Evolutionary conservation across 2,888 invertebrate genomes (phyloP), one percentile per base, ranked within the genome.

Genomic region (Aplocera efformata): DNA sequence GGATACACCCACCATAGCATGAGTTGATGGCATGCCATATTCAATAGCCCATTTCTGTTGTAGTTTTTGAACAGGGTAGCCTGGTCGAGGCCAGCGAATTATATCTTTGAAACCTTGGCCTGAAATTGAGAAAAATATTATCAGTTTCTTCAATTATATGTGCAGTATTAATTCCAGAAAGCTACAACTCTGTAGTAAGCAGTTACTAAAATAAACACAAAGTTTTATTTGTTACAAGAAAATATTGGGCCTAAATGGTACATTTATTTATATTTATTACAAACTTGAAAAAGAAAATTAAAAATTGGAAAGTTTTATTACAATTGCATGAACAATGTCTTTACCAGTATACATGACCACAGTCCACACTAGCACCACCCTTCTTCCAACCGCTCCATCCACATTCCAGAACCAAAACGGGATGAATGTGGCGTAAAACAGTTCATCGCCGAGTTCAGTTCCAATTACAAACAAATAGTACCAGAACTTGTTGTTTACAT

Each of bases 381-480:
- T 89, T 56, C 97, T 88, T 7, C 95, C 95, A 1, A 97, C 94
- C 17, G 93, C 94, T 10, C 94, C 94, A 80, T 97, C 97, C 42
- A 97, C 90, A 78, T 97, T 98, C 97, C 97, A 98, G 69, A 96
- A 94, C 94, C 96, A 96, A 76, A 96, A 96, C 1, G 97, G 96
- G 65, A 97, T 96, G 68, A 97, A 96, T n/a, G 92, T 90, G 1
- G 94, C 92, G 79, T 97, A 98, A 77, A 98, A 98, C 48, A 94
- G 89, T 83, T 97, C 97, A 80, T 97, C 96, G 0, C 97, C 97
- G 10, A 98, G 80, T 47, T 94, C 93, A 0, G 97, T 96, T 9
- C 96, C 97, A 67, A 97, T 90, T 10, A 92, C 78, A 74, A 97
- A 97, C 48, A 97, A 67, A 73, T 94, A 95, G 80, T 95, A 95